Evolutionary conservation across 2,888 invertebrate genomes (phyloP).

Genomic region (Odontocolon sp.): DNA sequence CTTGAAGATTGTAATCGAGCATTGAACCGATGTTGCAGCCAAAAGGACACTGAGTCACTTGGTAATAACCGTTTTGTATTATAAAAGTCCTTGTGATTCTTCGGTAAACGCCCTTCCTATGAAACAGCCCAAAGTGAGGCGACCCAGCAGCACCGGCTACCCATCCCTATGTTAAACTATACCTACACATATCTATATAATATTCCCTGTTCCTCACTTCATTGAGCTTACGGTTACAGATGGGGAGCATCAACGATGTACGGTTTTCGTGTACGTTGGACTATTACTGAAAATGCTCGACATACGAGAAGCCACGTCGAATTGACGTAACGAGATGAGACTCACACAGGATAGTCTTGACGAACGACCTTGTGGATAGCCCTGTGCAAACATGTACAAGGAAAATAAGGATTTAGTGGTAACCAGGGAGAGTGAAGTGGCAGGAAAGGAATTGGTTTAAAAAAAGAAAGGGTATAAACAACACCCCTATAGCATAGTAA

Average conservation of each 20-base stretch:
- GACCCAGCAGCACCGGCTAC: constrained; percentile 42
- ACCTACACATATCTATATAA: too few relatives aligned
- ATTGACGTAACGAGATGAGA: not conserved
- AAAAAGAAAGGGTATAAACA: constrained; percentile 6
- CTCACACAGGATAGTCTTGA: not conserved
- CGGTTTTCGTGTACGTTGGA: too few relatives aligned
- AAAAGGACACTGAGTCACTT: constrained; percentile 30
- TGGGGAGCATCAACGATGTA: too few relatives aligned
- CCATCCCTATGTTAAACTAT: constrained; percentile 24
- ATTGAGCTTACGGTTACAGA: too few relatives aligned
- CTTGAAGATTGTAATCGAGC: not conserved
- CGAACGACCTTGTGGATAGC: not conserved
- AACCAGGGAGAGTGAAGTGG: not conserved
- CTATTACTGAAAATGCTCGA: not conserved
- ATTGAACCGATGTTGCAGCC: not conserved
- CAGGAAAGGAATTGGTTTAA: not conserved
- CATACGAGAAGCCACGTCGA: not conserved
- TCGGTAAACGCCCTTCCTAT: constrained; percentile 64
- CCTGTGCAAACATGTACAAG: not conserved
- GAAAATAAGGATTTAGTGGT: not conserved
- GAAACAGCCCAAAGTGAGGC: constrained; percentile 28
- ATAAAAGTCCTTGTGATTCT: constrained; percentile 45
- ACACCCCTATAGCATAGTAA: constrained; percentile 5
- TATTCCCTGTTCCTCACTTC: too few relatives aligned
- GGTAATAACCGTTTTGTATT: constrained; percentile 22